Evolutionary conservation across 2,797 vertebrate species (phyloP), one percentile per base, ranked within the genome.

Genomic region (Sebastes nivosus): DNA sequence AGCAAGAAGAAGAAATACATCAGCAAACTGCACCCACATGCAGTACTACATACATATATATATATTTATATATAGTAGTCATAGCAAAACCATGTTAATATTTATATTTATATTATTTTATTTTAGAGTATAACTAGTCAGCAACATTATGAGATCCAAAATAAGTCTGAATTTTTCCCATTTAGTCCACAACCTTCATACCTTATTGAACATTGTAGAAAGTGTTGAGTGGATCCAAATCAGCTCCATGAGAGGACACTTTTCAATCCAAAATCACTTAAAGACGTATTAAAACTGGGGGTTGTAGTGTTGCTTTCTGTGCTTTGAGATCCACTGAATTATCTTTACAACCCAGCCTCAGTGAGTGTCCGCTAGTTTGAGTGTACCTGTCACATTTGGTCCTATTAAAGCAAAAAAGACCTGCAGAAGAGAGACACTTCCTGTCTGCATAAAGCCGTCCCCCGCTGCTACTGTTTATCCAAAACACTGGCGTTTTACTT

Each of bases 401-500:
- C 94, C 95, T 94, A 95, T 95, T 96, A 96, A 96, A 97, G 95
- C 85, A 95, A 95, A 52, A 52, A 92, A 83, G 96, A 96, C 95
- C 93, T 94, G 94, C 94, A 93, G 95, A 97, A 87, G 88, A 87
- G 86, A 86, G 82, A 88, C 96, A 92, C 95, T 96, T 95, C 91
- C 95, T 93, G 90, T 96, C 96, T 95, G 96, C 95, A 95, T 95
- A 94, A 95, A 96, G 96, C 85, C 27, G 94, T 94, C 95, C 96
- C 97, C 98, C 94, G 97, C 98, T 98, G 97, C 96, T 97, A 95
- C 97, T 98, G 97, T 98, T 98, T 97, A 97, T 97, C 97, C 96
- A 96, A 96, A 97, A 96, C 96, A 96, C 96, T 94, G 94, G 95
- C 95, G 94, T 96, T 94, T 88, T 75, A 83, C 91, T 88, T 79